A percentile compares a stretch with the other conserved stretches of the same genome.
These are phyloP conservation scores for Listrodromus nycthemerus DNA, from an alignment of 2,888 invertebrate genomes.

Conservation along the genomic window DNA sequence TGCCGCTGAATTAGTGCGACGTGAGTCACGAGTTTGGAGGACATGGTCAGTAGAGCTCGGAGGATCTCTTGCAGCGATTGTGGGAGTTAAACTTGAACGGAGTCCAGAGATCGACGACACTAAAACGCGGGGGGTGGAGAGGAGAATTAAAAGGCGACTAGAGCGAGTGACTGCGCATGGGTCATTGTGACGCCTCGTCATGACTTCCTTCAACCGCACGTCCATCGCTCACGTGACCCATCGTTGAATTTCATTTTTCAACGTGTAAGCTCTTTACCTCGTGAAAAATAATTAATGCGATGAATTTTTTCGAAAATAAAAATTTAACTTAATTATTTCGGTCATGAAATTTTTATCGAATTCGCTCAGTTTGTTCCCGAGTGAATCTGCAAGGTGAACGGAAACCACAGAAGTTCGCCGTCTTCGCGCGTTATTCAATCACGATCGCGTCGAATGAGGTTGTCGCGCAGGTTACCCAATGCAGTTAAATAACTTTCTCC, in stretches of 20 bases:
- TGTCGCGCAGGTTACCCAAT: conserved; percentile 62
- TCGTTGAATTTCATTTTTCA: neutral
- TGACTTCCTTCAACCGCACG: neutral
- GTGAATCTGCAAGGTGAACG: neutral
- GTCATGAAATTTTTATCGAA: no score
- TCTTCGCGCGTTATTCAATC: conserved; percentile 62
- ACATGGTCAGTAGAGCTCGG: conserved; percentile 56
- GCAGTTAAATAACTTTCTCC: conserved; percentile 69
- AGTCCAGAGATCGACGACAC: conserved; percentile 27
- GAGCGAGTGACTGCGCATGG: neutral
- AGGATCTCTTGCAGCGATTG: conserved; percentile 38
- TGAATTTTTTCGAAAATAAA: neutral
- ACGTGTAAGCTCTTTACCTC: neutral
- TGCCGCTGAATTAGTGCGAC: neutral
- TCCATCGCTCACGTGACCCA: neutral
- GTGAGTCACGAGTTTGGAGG: conserved; percentile 58
- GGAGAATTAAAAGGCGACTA: neutral
- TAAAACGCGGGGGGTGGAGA: conserved; percentile 7
- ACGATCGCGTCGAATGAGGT: conserved; percentile 46
- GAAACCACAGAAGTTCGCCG: neutral
- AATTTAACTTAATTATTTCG: no score
- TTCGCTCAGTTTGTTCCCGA: neutral
- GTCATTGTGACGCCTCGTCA: neutral
- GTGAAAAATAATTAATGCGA: neutral
- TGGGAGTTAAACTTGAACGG: conserved; percentile 48